A percentile compares a stretch with the other conserved stretches of the same genome.
Conservation (phyloP, 2,797 vertebrate species). For the Lophius americanus region DNA sequence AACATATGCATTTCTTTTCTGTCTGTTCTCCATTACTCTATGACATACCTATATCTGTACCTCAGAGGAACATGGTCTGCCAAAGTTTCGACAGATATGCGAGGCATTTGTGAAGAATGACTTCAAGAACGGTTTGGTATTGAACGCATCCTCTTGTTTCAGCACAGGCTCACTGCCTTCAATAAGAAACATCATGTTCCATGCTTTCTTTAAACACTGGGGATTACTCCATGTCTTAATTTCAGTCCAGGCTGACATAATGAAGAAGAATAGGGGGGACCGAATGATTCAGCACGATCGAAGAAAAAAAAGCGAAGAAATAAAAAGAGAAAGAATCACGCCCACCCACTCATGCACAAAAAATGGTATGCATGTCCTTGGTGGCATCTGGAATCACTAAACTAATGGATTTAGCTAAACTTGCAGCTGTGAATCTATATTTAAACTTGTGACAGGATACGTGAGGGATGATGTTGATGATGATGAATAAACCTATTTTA, state of each 20-base stretch:
- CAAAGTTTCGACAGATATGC: constrained; percentile 8
- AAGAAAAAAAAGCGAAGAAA: constrained; percentile 25
- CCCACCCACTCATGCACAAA: constrained; percentile 36
- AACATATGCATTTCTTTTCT: constrained; percentile 32
- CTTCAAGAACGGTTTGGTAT: constrained; percentile 13
- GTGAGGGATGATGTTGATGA: constrained; percentile 57
- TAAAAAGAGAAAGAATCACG: not conserved
- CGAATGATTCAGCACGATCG: constrained; percentile 27
- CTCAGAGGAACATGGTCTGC: constrained; percentile 23
- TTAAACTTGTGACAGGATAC: constrained; percentile 65
- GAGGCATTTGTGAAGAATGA: constrained; percentile 12
- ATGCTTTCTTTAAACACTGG: constrained; percentile 19
- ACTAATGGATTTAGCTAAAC: constrained; percentile 62
- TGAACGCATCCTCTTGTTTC: constrained; percentile 49
- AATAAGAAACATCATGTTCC: constrained; percentile 37
- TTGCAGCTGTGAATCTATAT: constrained; percentile 67
- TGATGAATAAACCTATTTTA: constrained; percentile 35
- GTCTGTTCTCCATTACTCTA: constrained; percentile 12
- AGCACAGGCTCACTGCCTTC: constrained; percentile 11
- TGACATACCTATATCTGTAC: constrained; percentile 5
- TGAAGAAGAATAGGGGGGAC: constrained; percentile 44
- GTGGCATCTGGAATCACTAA: constrained; percentile 75
- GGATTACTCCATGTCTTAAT: constrained; percentile 50
- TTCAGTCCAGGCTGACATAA: constrained; percentile 52
- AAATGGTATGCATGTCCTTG: constrained; percentile 29